phyloP scores from a whole-genome alignment of 2,113 vertebrate species.

The Mus pahari region DNA sequence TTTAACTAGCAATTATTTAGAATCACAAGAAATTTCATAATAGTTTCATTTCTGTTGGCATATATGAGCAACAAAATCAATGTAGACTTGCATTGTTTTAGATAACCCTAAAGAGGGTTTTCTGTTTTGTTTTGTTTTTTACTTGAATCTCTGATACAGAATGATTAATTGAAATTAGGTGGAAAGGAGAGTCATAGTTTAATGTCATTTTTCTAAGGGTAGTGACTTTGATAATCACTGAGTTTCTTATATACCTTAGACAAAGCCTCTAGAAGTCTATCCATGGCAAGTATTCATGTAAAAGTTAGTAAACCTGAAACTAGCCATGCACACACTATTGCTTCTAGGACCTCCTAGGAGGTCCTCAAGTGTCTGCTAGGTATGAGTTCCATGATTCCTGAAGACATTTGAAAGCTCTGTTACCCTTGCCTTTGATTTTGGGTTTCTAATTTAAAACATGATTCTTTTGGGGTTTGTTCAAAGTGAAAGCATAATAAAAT shows the following conservation, averaged over 20 bases:
- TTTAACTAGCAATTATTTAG: constrained; percentile 39
- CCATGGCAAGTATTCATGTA: background rate
- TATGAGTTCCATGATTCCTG: background rate
- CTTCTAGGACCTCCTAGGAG: background rate
- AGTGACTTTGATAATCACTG: background rate
- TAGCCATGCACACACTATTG: background rate
- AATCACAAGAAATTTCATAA: constrained; percentile 48
- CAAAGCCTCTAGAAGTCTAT: background rate
- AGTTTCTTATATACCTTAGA: background rate
- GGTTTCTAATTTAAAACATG: constrained; percentile 14
- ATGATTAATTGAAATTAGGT: background rate
- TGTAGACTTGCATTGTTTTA: constrained; percentile 35
- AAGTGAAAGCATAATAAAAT: background rate
- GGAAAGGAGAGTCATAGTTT: background rate
- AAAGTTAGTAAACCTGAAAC: background rate
- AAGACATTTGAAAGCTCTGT: background rate
- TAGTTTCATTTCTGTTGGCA: background rate
- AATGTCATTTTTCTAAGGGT: background rate
- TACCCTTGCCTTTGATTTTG: background rate
- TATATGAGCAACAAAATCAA: constrained; percentile 35
- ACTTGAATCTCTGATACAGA: background rate
- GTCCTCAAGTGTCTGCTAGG: background rate
- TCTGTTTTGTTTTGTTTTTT: too few species aligned
- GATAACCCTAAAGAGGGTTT: background rate
- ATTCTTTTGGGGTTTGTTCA: too few species aligned